Conservation (phyloP, 2,797 vertebrate genomes). For the Gorsachius magnificus region DNA sequence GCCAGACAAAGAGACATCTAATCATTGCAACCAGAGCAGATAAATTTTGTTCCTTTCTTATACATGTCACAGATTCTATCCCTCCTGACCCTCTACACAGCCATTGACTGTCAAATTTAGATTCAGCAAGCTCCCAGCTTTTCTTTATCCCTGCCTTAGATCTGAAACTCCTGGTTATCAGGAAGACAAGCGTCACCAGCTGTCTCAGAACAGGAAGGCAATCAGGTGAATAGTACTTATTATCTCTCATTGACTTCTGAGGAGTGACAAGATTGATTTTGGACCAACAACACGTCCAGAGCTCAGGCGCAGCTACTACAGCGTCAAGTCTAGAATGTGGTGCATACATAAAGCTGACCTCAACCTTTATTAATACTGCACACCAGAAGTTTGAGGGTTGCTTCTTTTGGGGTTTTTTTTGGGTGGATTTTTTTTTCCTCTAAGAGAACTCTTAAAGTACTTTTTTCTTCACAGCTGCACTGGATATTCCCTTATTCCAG, state of each 20-base stretch:
- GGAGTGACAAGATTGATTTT: slow-evolving; percentile 83
- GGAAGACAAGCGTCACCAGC: slow-evolving; percentile 82
- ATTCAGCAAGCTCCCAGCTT: slow-evolving; percentile 78
- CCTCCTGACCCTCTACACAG: slow-evolving; percentile 82
- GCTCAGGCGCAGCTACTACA: slow-evolving; percentile 62
- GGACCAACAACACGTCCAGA: slow-evolving; percentile 71
- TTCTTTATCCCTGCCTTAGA: slow-evolving; percentile 82
- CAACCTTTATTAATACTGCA: slow-evolving; percentile 6
- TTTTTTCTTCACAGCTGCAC: neutral
- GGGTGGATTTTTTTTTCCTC: too few species aligned
- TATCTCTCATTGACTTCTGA: slow-evolving; percentile 82
- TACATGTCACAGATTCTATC: slow-evolving; percentile 78
- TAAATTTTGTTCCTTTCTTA: slow-evolving; percentile 81
- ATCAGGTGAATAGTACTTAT: slow-evolving; percentile 85
- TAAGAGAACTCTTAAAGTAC: neutral
- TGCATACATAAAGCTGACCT: slow-evolving; percentile 39
- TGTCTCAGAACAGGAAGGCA: slow-evolving; percentile 83
- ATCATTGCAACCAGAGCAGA: slow-evolving; percentile 79
- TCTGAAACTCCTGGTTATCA: slow-evolving; percentile 84
- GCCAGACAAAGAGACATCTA: slow-evolving; percentile 81
- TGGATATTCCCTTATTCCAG: neutral
- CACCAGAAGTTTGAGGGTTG: slow-evolving; percentile 6
- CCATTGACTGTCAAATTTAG: slow-evolving; percentile 82
- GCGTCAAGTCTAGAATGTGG: slow-evolving; percentile 41
- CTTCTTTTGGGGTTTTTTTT: neutral